A percentile compares a stretch with the other conserved stretches of the same genome.
Evolutionary conservation across 37 sponge, comb jelly and placozoan species (phyloP).

Genomic region (Chondrosia reniformis): DNA sequence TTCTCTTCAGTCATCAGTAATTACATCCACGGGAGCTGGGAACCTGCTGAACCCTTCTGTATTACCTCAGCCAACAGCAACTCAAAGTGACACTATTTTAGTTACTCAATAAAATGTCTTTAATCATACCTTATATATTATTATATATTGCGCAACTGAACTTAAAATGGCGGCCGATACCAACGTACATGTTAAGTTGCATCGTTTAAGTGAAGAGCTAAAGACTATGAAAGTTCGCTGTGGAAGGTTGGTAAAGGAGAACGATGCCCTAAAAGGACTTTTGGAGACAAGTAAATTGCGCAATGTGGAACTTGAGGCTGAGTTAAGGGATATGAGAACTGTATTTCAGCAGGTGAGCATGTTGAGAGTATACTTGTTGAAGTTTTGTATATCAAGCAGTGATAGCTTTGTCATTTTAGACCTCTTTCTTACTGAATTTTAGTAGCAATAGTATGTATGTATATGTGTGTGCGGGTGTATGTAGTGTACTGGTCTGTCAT

Average conservation of each 20-base stretch:
- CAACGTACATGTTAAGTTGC: not conserved
- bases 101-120: no score
- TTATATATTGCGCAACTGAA: no score
- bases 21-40: no score
- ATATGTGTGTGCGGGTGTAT: not conserved
- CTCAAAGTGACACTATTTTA: no score
- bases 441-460: no score
- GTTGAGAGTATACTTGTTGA: not conserved
- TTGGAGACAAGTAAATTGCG: not conserved
- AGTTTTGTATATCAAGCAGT: no score
- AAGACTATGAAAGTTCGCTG: not conserved
- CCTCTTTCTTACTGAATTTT: not conserved
- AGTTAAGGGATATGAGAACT: not conserved
- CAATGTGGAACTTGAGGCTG: not conserved
- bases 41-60: no score
- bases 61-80: no score
- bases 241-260: not conserved
- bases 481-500: not conserved
- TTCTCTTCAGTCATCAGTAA: no score
- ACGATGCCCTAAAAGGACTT: not conserved
- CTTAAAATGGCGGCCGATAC: not conserved
- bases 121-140: no score
- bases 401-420: no score
- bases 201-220: not conserved
- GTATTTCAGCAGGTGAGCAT: not conserved